phyloP scores from a whole-genome alignment of 2,797 vertebrate species.

The Mus minutoides region DNA sequence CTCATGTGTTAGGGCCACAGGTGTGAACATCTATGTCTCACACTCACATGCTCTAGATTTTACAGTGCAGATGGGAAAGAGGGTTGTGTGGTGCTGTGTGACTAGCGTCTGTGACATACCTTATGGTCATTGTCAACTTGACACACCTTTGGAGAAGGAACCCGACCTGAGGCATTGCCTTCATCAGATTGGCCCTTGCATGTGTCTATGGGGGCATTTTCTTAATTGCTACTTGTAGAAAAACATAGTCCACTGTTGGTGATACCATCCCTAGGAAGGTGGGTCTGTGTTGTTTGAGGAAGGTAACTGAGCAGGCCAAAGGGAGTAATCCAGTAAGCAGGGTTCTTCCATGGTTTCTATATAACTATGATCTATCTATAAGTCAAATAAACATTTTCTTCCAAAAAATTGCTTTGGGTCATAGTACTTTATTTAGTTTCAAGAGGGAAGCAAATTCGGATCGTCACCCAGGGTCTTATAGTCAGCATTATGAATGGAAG shows the following conservation, averaged over 20 bases:
- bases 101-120: not conserved
- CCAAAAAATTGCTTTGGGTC: not conserved
- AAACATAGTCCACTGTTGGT: not conserved
- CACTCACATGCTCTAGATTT: not conserved
- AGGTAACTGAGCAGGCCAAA: not conserved
- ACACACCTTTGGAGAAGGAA: not conserved
- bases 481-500: accelerated
- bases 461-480: not conserved
- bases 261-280: not conserved
- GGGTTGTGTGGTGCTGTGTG: accelerated
- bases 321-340: not conserved
- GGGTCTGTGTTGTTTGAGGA: not conserved
- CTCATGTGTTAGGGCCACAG: too few species aligned
- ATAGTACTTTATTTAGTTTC: not conserved
- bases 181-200: not conserved
- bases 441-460: not conserved
- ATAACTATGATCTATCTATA: not conserved
- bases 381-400: not conserved
- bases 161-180: not conserved
- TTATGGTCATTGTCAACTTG: not conserved
- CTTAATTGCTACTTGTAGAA: not conserved
- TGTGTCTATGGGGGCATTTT: not conserved
- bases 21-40: not conserved
- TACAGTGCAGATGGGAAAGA: accelerated
- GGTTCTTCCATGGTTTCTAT: not conserved